These are phyloP conservation scores for Cosmia trapezina DNA, from an alignment of 2,888 invertebrate genomes.

Conservation along the genomic window DNA sequence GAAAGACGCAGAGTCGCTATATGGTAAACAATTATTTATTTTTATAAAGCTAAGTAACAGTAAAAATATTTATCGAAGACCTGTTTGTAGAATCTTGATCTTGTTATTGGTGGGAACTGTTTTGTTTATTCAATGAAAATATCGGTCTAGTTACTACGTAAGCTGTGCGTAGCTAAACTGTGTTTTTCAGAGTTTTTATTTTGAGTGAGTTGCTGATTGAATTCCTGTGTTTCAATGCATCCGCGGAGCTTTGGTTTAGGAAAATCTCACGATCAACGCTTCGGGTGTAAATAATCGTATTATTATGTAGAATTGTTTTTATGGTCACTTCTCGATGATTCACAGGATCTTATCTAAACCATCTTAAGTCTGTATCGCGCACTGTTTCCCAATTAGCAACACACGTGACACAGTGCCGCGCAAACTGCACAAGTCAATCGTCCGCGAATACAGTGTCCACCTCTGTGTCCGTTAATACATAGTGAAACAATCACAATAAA, in stretches of 20 bases:
- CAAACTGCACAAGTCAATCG: constrained; percentile 35
- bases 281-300: too few species aligned
- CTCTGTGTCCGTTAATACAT: constrained; percentile 51
- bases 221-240: too few species aligned
- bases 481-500: constrained; percentile 64
- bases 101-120: neutral
- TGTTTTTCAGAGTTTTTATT: neutral
- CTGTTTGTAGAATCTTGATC: neutral
- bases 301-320: neutral
- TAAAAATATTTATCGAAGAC: too few species aligned
- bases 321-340: neutral
- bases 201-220: neutral
- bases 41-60: too few species aligned
- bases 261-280: neutral
- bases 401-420: constrained; percentile 35
- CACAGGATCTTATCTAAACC: constrained; percentile 29
- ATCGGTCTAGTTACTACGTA: neutral
- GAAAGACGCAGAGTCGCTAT: constrained; percentile 18
- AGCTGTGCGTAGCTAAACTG: neutral
- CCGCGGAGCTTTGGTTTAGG: neutral
- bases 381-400: constrained; percentile 46
- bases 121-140: neutral
- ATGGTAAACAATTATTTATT: neutral
- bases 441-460: constrained; percentile 41
- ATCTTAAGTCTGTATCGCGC: constrained; percentile 28